These are phyloP conservation scores for Garra rufa DNA, from an alignment of 2,113 vertebrate species.

Conservation along the genomic window DNA sequence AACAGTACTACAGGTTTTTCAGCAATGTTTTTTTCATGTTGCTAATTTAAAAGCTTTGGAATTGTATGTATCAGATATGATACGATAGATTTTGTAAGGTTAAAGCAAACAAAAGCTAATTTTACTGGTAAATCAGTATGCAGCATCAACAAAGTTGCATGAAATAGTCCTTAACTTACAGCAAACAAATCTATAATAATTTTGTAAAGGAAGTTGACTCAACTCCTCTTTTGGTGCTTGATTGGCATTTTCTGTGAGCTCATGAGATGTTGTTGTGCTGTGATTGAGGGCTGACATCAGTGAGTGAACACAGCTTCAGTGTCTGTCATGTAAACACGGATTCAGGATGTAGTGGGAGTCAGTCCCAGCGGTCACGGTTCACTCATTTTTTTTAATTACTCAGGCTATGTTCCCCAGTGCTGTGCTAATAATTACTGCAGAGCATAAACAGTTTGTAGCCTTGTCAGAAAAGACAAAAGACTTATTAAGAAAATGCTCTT, in stretches of 20 bases:
- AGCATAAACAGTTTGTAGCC: background rate
- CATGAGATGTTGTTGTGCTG: background rate
- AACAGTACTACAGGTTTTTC: background rate
- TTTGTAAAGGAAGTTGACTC: background rate
- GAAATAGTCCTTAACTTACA: background rate
- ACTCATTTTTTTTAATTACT: background rate
- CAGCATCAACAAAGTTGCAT: background rate
- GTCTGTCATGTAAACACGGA: constrained; percentile 20
- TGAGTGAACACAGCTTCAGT: constrained; percentile 8
- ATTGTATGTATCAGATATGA: background rate
- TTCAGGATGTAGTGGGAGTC: constrained; percentile 17
- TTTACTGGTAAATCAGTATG: background rate
- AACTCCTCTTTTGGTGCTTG: background rate
- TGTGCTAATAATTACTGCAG: background rate
- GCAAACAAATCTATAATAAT: background rate
- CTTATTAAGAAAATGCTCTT: background rate
- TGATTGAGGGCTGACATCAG: background rate
- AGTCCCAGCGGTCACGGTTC: background rate
- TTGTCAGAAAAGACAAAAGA: background rate
- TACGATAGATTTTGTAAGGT: background rate
- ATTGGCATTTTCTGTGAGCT: background rate
- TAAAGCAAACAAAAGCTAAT: background rate
- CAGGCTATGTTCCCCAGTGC: background rate
- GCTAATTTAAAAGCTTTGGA: background rate
- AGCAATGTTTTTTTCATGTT: background rate